Conservation (phyloP, 2,797 vertebrate species). For the Apogon talboti region DNA sequence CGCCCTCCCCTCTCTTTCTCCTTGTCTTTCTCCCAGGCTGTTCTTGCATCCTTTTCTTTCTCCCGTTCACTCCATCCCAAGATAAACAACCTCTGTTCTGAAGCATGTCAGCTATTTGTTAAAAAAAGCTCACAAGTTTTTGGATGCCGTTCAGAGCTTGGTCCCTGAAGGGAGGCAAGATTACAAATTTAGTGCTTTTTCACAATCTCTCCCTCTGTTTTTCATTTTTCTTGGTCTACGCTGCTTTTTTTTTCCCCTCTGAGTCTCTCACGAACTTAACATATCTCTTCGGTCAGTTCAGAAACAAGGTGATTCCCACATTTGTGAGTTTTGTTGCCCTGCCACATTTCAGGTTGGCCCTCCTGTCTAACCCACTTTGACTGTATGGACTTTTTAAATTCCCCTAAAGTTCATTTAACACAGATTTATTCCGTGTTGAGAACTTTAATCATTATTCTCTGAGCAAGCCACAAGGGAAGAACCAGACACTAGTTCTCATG, state of each 20-base stretch:
- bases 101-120: slow-evolving; percentile 82
- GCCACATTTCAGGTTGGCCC: slow-evolving; percentile 30
- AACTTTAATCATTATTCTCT: slow-evolving; percentile 45
- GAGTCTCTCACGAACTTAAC: slow-evolving; percentile 57
- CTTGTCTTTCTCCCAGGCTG: slow-evolving; percentile 56
- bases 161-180: slow-evolving; percentile 78
- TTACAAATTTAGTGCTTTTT: slow-evolving; percentile 78
- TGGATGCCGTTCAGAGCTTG: slow-evolving; percentile 72
- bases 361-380: slow-evolving; percentile 10
- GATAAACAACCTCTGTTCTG: slow-evolving; percentile 77
- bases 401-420: slow-evolving; percentile 34
- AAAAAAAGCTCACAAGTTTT: slow-evolving; percentile 67
- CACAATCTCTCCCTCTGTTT: slow-evolving; percentile 63
- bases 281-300: slow-evolving; percentile 25
- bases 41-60: slow-evolving; percentile 57
- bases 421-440: slow-evolving; percentile 45
- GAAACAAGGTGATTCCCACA: slow-evolving; percentile 20
- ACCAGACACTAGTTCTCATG: slow-evolving; percentile 54
- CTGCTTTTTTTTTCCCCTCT: slow-evolving; percentile 3
- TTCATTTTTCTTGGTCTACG: slow-evolving; percentile 53
- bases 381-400: slow-evolving; percentile 25
- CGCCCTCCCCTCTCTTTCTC: slow-evolving; percentile 18
- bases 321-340: slow-evolving; percentile 36
- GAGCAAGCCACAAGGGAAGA: slow-evolving; percentile 39
- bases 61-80: slow-evolving; percentile 64